Evolutionary conservation across 2,888 invertebrate species (phyloP).

Genomic region (Kryphioiulus occultus): DNA sequence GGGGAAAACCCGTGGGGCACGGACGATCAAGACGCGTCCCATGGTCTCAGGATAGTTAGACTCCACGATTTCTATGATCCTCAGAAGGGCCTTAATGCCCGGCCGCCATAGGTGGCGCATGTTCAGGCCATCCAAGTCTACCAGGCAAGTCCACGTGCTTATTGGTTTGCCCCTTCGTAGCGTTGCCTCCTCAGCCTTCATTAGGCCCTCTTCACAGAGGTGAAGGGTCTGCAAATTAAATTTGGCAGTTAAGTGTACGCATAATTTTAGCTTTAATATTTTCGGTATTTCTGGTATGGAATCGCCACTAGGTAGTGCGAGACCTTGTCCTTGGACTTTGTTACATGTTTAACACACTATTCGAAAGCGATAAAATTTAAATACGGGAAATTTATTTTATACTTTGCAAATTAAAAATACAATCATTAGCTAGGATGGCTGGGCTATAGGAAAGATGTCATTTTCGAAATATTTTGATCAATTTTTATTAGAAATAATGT

Average conservation of each 20-base stretch:
- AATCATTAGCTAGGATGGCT: not conserved
- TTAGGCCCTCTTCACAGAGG: constrained; percentile 90
- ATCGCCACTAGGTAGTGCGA: too few relatives aligned
- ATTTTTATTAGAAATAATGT: not conserved
- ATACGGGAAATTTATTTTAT: too few relatives aligned
- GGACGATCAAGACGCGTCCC: constrained; percentile 86
- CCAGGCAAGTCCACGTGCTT: constrained; percentile 86
- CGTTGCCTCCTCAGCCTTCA: constrained; percentile 86
- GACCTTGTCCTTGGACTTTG: too few relatives aligned
- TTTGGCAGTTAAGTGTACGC: not conserved
- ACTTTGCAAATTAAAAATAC: constrained; percentile 35
- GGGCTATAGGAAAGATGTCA: too few relatives aligned
- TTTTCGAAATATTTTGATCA: not conserved
- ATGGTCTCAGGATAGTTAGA: constrained; percentile 96
- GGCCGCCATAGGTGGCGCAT: constrained; percentile 96
- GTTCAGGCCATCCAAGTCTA: constrained; percentile 92
- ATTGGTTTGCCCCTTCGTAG: constrained; percentile 80
- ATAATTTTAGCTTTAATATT: too few relatives aligned
- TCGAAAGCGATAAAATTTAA: too few relatives aligned
- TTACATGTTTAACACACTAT: too few relatives aligned
- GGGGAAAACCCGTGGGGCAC: constrained; percentile 93
- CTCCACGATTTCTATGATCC: constrained; percentile 84
- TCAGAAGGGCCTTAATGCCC: constrained; percentile 74
- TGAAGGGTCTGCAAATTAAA: constrained; percentile 72
- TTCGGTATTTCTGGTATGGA: too few relatives aligned